Base-by-base conservation (phyloP, 2,888 invertebrate genomes). In the Pyrgus malvae region DNA sequence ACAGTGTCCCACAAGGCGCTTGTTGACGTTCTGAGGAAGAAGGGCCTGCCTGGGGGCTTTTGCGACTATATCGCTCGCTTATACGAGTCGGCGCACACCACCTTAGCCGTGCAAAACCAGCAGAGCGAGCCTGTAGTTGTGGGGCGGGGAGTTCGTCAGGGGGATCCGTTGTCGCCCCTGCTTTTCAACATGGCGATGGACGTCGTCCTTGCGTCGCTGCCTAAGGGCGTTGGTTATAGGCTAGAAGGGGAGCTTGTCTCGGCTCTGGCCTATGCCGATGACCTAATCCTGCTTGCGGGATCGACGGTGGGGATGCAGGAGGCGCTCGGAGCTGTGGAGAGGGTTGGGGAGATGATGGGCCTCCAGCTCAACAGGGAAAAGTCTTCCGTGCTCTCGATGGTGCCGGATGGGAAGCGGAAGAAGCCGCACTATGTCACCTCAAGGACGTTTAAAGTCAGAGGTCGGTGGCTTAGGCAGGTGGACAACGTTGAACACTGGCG, bases 111-210 rank as follows among this genome's bases (percentile, higher is more conserved):
- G 3, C 60, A 58, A 8, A 60, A 58, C 5, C 11, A 50, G 33
- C 58, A 55, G 19, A 64, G 67, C 51, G 50, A 38, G 14, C 66
- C 68, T 54, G 58, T 65, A 11, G 65, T 38, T 44, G 63, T 68
- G 21, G 65, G 64, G 0, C 57, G 77, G 33, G 80, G 82, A 0
- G 82, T 83, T 6, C 72, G 78, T 40, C 84, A 85, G 61, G 83
- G 81, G 0, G 79, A 83, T 60, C 79, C 81, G 27, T 61, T 82
- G 12, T 75, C 74, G 6, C 74, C 78, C 1, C 27, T 76, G 1
- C 31, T 80, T 2, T 84, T 85, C 45, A 82, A 83, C 56, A 48
- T 66, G 31, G 63, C 58, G 6, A 60, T 68, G 63, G 66, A 70
- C 45, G 16, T 54, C 3, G 53, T 68, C 0, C 31, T 68, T 0